Conservation (phyloP, 2,113 vertebrate genomes). For the Gorsachius goisagi region DNA sequence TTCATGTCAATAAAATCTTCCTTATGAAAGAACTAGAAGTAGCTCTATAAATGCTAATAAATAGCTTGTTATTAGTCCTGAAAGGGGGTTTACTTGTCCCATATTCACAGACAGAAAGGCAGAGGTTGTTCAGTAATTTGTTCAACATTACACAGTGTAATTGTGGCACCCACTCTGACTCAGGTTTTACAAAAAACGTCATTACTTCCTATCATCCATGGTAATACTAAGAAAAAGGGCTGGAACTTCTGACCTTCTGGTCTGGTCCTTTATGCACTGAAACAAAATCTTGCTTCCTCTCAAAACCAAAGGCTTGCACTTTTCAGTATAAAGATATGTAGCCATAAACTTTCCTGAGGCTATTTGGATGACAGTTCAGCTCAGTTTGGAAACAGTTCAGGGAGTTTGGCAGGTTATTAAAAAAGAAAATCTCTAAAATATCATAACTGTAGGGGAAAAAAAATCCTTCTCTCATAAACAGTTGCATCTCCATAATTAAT, state of each 20-base stretch:
- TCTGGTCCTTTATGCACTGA: background rate
- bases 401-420: background rate
- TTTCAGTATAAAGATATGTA: background rate
- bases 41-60: background rate
- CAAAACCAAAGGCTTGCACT: background rate
- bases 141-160: background rate
- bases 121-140: background rate
- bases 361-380: background rate
- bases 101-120: background rate
- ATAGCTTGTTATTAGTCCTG: background rate
- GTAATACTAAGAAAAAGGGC: background rate
- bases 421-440: background rate
- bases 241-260: background rate
- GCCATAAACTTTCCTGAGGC: background rate
- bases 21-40: background rate
- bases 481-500: background rate
- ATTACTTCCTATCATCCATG: background rate
- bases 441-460: background rate
- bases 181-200: background rate
- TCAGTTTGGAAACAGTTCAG: background rate
- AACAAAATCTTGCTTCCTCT: background rate
- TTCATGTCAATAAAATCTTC: background rate
- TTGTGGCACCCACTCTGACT: background rate
- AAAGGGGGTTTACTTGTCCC: background rate
- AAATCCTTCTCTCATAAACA: background rate